Base-by-base conservation (phyloP, 1,140 invertebrate genomes). In the Trachymyrmex cornetzi region DNA sequence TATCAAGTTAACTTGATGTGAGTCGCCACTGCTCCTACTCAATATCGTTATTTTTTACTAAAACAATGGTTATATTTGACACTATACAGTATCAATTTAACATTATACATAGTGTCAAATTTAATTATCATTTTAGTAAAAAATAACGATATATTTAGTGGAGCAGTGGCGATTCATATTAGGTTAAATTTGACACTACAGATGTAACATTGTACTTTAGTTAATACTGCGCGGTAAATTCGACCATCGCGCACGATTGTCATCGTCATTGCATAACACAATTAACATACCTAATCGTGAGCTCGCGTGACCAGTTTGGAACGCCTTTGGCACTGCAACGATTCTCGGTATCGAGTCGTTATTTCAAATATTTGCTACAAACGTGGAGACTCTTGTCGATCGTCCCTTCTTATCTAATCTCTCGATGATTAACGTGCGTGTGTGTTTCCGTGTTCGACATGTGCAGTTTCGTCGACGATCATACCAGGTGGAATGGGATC, bases 331-430 rank as follows among this genome's bases (percentile, higher is more conserved):
- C 34, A 22, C 9, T 3, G 12, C 19, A 27, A 64, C 55, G 12
- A 71, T 30, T 24, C 53, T 72, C 69, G 53, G 14, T 34, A 19
- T 12, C 22, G 50, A 19, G 57, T 24, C 19, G 38, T 38, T 38
- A 71, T 53, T 67, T 30, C 24, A 55, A 81, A 55, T 38, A 71
- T 69, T 81, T 38, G 14, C 16, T 14, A 4, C n/a, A 53, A 38
- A 80, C 22, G 67, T 12, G 53, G 22, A 59, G 14, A 6, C 34
- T 64, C 61, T 16, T 55, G 61, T 34, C 61, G 53, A 82, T 84
- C n/a, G 80, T 27, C 5, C 38, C 34, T 2, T 30, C 69, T 84
- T 84, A 84, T 84, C 80, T 84, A 61, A 84, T 84, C 80, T 82
- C 50, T 6, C 55, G 11, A 24, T 63, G 69, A 84, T 74, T 84